A percentile compares a stretch with the other conserved stretches of the same genome.
Conservation (phyloP, 1,140 invertebrate genomes). For the Diuraphis noxia region DNA sequence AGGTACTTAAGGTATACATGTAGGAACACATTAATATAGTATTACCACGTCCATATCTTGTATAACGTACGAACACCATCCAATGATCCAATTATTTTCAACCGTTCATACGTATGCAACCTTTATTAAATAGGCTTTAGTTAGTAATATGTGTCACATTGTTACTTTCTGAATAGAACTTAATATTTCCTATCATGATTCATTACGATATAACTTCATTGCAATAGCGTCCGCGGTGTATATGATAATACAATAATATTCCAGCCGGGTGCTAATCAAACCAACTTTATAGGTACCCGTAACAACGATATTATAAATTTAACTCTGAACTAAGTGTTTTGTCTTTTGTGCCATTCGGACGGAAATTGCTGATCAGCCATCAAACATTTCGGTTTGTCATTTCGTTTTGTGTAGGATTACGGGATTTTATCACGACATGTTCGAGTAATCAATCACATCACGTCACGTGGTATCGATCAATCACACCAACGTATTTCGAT, state of each 20-base stretch:
- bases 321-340: not conserved
- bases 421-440: not conserved
- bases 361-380: not conserved
- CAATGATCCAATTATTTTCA: not conserved
- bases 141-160: not conserved
- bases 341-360: not conserved
- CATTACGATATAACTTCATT: too few species aligned
- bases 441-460: not conserved
- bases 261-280: too few species aligned
- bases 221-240: too few species aligned
- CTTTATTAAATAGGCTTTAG: not conserved
- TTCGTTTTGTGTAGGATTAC: not conserved
- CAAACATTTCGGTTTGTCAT: not conserved
- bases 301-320: not conserved
- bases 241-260: too few species aligned
- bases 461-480: not conserved
- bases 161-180: not conserved
- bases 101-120: not conserved
- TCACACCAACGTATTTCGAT: not conserved
- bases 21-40: not conserved
- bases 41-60: not conserved
- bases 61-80: not conserved
- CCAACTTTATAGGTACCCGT: too few species aligned
- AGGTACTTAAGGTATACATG: not conserved
- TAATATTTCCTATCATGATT: not conserved